Evolutionary conservation across 35 echinoderm and acorn worm species (phyloP).

Genomic region (Strongylocentrotus purpuratus): DNA sequence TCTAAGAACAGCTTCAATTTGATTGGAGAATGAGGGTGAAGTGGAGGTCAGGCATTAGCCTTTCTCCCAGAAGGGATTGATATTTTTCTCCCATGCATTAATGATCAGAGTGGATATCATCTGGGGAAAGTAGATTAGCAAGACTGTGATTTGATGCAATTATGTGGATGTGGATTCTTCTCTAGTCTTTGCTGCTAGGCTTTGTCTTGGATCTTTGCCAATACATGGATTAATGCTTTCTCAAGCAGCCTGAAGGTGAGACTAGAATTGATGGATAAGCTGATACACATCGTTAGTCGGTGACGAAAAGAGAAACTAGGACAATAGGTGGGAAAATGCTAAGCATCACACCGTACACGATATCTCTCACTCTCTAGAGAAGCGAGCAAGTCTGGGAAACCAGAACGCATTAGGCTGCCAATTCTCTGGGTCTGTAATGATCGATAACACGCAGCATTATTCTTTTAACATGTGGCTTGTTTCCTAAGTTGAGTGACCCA

Average conservation of each 20-base stretch:
- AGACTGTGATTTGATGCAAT: not conserved
- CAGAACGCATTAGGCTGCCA: not conserved
- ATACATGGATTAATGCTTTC: not conserved
- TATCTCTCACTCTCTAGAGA: not conserved
- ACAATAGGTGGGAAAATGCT: not conserved
- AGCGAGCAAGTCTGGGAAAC: not conserved
- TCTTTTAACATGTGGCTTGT: not conserved
- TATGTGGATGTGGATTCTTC: not conserved
- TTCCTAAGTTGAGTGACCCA: not conserved
- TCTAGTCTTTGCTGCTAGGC: not conserved
- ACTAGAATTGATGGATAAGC: conserved; percentile 4
- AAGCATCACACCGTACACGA: not conserved
- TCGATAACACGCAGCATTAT: conserved; percentile 16
- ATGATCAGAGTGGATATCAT: not conserved
- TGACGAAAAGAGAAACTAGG: not conserved
- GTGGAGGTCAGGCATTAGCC: not conserved
- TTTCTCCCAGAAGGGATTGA: not conserved
- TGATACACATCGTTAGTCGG: not conserved
- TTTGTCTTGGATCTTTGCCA: not conserved
- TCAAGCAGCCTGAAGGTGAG: not conserved
- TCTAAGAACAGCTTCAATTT: not conserved
- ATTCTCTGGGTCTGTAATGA: not conserved
- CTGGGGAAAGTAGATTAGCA: not conserved
- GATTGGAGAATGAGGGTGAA: not conserved
- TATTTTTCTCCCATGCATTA: not conserved